These are phyloP conservation scores for Pseudorasbora parva DNA, from an alignment of 2,113 vertebrate species.

Conservation along the genomic window DNA sequence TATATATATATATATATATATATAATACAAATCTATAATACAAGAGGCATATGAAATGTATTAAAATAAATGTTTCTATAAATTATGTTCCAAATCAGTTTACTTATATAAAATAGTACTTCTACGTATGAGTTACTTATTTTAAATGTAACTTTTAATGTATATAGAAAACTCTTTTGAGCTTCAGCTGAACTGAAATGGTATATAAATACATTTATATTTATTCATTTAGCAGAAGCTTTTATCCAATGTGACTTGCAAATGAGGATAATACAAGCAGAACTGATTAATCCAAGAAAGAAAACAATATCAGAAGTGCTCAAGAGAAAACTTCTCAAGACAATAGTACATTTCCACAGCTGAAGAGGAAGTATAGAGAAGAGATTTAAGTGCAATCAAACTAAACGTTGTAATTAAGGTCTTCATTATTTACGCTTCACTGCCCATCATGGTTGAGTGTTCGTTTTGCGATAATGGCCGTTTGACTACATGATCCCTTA, in stretches of 20 bases:
- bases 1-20: too few relatives aligned
- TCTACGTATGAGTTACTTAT: neutral
- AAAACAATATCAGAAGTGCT: slow-evolving; percentile 2
- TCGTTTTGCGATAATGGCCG: neutral
- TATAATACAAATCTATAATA: too few relatives aligned
- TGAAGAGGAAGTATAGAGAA: neutral
- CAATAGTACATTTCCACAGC: too few relatives aligned
- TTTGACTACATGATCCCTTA: neutral
- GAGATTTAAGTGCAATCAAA: slow-evolving; percentile 9
- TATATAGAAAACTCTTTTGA: neutral
- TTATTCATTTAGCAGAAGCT: neutral
- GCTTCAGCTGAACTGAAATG: too few relatives aligned
- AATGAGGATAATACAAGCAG: neutral
- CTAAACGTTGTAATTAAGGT: neutral
- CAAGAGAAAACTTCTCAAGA: neutral
- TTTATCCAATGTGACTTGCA: neutral
- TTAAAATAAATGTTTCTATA: too few relatives aligned
- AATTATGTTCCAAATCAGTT: too few relatives aligned
- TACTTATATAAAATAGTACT: neutral
- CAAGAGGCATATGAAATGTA: neutral
- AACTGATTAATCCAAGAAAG: slow-evolving; percentile 1
- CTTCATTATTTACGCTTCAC: slow-evolving; percentile 7
- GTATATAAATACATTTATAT: too few relatives aligned
- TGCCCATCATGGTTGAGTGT: neutral
- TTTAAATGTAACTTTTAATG: neutral